Evolutionary conservation across 2,797 vertebrate species (phyloP), one percentile per base, ranked within the genome.

Genomic region (Myripristis jacobus): DNA sequence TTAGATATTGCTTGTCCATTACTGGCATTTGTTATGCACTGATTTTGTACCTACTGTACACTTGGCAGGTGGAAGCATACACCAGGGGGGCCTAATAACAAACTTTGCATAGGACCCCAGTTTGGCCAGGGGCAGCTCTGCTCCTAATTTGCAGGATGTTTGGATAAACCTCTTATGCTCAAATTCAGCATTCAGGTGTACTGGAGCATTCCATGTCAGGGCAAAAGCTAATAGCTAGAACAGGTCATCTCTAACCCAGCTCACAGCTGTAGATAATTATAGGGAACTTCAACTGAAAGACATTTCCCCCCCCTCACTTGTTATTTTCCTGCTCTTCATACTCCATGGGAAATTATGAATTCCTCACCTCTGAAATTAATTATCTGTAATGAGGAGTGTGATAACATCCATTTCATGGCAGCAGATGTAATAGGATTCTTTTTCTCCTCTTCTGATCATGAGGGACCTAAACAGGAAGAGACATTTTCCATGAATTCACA

Each of bases 281-380:
- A 41, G 64, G 31, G 51, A 47, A 52, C 58, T 31, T 57, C 3
- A 44, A 34, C 60, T 53, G 44, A 63, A 74, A 63, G 27, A 46
- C 34, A 10, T 64, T 60, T 75, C 36, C 25, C 61, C 36, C 38
- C 50, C n/a, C n/a, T 66, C 56, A 43, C 68, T 56, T 22, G 55
- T 44, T 65, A 46, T 27, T 15, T 67, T 65, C 38, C 64, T 46
- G 64, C 41, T 43, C 41, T 65, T 50, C 46, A 48, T 31, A 34
- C 64, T 56, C 68, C 66, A 5, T 34, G 24, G 56, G 56, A 70
- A 77, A 56, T 9, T 13, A 29, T 64, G 27, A 55, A 68, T 61
- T 64, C 5, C 36, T 67, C 65, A 68, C 66, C 74, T 82, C 64
- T 75, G 77, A 77, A 80, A 70, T 75, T 63, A 57, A 77, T 70